Evolutionary conservation across 2,113 vertebrate species (phyloP), one percentile per base, ranked within the genome.

Genomic region (Sorex fumeus): DNA sequence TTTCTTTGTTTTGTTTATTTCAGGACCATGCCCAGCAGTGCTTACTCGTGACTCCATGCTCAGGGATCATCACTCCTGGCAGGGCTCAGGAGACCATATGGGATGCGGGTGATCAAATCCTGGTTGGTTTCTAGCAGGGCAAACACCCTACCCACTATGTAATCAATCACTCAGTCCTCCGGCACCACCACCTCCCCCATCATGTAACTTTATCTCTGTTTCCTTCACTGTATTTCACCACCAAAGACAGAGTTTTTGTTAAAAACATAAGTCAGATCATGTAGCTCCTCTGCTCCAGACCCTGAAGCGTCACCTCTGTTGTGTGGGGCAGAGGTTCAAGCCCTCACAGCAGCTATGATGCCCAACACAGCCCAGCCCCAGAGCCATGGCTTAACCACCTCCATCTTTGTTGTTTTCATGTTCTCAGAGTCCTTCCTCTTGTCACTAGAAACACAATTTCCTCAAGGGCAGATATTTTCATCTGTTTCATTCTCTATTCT

Each of bases 361-460:
- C 30, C 27, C 82, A 18, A 11, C 6, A 50, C 45, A 64, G 8
- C 40, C 12, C 25, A 19, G 32, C 23, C 3, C 2, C 16, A 0
- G 45, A 16, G 19, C 6, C 43, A 18, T 6, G 32, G 7, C 18
- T 5, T 13, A 2, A 3, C 18, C 28, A 79, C 30, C 32, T 57
- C 16, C 8, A n/a, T n/a, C n/a, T 30, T 53, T 53, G 47, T 27
- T 76, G 57, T 28, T 70, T 0, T 45, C 8, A 12, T 18, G 9
- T 23, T 45, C 27, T 34, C 19, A 3, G 57, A 70, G 47, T 47
- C 69, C 78, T n/a, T 69, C 40, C 30, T 40, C 30, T 11, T 72
- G 62, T 45, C 30, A 69, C 36, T 47, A 50, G 10, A 91, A 72
- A 50, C 23, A 79, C 19, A 75, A 53, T 87, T 86, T 91, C n/a